Conservation (phyloP, 2,113 vertebrate species). For the Litocranius walleri region DNA sequence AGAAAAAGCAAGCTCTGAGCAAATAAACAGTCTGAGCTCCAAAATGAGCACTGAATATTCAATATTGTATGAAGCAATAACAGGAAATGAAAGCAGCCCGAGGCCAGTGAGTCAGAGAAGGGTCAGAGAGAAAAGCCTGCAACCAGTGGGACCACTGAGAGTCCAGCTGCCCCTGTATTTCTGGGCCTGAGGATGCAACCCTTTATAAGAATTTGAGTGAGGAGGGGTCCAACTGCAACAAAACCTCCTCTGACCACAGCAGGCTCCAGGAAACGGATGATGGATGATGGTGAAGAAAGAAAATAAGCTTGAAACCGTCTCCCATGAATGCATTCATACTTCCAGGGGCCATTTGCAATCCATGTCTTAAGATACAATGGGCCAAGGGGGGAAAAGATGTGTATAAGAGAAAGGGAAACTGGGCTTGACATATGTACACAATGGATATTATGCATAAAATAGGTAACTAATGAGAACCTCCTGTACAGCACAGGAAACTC, state of each 20-base stretch:
- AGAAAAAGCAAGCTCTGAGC: not conserved
- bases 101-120: not conserved
- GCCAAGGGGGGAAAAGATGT: accelerated
- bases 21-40: not conserved
- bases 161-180: accelerated
- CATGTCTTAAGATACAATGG: accelerated
- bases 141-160: accelerated
- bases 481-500: not conserved
- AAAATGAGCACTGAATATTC: not conserved
- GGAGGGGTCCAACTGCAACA: not conserved
- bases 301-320: not conserved
- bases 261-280: no score
- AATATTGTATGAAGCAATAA: not conserved
- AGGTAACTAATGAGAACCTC: not conserved
- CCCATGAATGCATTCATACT: not conserved
- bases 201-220: not conserved
- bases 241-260: not conserved
- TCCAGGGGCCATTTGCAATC: not conserved
- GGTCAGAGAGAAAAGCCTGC: not conserved
- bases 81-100: not conserved
- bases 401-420: no score
- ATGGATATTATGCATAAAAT: not conserved
- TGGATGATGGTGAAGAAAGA: accelerated
- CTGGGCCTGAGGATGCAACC: not conserved
- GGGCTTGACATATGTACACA: not conserved